Conservation (phyloP, 2,888 invertebrate species). For the Furcula furcula region DNA sequence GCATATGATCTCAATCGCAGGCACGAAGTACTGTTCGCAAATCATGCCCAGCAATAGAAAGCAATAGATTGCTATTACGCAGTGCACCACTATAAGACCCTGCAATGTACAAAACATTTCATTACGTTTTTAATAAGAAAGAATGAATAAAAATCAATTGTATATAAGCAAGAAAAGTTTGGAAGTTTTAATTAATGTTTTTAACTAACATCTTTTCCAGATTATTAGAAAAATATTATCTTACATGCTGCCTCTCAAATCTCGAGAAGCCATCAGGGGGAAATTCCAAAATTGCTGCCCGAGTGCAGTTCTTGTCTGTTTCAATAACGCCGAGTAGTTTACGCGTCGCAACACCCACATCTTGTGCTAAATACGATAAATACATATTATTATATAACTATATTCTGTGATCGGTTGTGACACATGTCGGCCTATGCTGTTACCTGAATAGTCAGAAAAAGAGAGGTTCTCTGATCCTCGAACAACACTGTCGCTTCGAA, state of each 20-base stretch:
- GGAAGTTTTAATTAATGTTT: no score
- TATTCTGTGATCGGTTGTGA: no score
- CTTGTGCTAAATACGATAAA: conserved; percentile 16
- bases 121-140: no score
- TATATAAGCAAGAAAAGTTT: no score
- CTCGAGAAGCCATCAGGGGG: conserved; percentile 88
- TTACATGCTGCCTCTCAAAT: conserved; percentile 81
- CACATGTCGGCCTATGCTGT: no score
- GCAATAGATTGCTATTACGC: conserved; percentile 84
- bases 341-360: conserved; percentile 33
- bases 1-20: conserved; percentile 90
- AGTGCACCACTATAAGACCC: conserved; percentile 87
- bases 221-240: conserved; percentile 14
- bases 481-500: conserved; percentile 13
- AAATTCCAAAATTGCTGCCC: conserved; percentile 89
- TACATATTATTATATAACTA: background rate
- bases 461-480: conserved; percentile 8
- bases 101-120: no score
- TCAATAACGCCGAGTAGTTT: conserved; percentile 47
- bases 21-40: conserved; percentile 95
- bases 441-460: conserved; percentile 30
- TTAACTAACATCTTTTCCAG: background rate
- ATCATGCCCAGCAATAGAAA: conserved; percentile 90
- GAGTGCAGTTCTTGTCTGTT: conserved; percentile 82
- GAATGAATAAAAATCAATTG: no score